These are phyloP conservation scores for Plebejus argus DNA, from an alignment of 2,888 invertebrate species.

Conservation along the genomic window DNA sequence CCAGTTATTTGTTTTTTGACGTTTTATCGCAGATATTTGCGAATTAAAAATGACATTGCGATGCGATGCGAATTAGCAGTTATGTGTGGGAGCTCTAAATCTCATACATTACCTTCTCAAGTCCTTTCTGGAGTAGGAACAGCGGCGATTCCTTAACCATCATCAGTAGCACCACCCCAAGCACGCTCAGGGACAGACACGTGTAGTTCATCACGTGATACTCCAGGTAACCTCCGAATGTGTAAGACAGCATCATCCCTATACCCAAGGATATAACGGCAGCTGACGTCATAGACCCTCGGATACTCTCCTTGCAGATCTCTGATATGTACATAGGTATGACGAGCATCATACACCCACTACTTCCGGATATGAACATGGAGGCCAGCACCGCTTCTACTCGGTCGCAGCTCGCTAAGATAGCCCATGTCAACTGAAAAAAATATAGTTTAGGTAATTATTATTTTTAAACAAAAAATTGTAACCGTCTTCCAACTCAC, in stretches of 20 bases:
- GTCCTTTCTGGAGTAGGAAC: constrained; percentile 48
- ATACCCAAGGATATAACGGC: constrained; percentile 48
- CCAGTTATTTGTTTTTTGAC: too few species aligned
- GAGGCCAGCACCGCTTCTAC: constrained; percentile 58
- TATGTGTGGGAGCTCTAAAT: too few species aligned
- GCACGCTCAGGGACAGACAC: constrained; percentile 49
- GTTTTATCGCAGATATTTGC: too few species aligned
- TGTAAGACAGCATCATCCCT: constrained; percentile 49
- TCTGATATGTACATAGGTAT: constrained; percentile 52
- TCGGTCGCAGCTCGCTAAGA: constrained; percentile 50
- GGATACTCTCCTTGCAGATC: constrained; percentile 49
- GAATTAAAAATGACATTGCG: too few species aligned
- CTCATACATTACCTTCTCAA: constrained; percentile 48
- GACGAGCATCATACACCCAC: constrained; percentile 53
- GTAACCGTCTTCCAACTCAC: too few species aligned
- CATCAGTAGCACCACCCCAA: constrained; percentile 47
- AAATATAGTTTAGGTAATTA: too few species aligned
- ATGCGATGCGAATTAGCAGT: too few species aligned
- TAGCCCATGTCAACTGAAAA: constrained; percentile 54
- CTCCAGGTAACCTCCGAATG: constrained; percentile 56
- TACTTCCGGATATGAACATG: constrained; percentile 57
- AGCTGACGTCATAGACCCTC: constrained; percentile 49
- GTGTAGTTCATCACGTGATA: constrained; percentile 57
- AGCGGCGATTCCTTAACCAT: constrained; percentile 56
- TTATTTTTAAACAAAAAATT: too few species aligned